phyloP scores from a whole-genome alignment of 2,888 invertebrate species.

The Subacronicta megacephala region DNA sequence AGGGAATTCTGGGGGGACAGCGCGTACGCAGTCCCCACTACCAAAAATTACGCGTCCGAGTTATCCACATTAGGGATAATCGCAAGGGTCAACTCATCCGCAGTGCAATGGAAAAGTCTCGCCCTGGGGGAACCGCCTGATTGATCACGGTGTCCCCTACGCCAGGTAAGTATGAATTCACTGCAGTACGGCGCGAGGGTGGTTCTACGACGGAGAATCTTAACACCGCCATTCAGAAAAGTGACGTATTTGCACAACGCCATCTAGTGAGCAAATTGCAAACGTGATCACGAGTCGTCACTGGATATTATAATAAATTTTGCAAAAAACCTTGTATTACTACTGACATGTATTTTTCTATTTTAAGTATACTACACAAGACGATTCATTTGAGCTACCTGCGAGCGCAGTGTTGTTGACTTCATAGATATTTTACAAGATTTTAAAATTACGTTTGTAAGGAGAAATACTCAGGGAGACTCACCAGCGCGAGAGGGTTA shows the following conservation, averaged over 20 bases:
- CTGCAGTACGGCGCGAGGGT: conserved; percentile 6
- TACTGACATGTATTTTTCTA: too few species aligned
- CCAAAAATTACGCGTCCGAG: conserved; percentile 40
- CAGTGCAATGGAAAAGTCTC: conserved; percentile 36
- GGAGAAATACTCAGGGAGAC: not conserved
- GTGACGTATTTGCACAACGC: conserved; percentile 15
- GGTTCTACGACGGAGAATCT: conserved; percentile 21
- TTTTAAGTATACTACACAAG: too few species aligned
- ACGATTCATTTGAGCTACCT: too few species aligned
- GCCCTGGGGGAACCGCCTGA: conserved; percentile 38
- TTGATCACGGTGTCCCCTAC: conserved; percentile 38
- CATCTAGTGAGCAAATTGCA: conserved; percentile 10
- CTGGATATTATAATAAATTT: too few species aligned
- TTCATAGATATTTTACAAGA: too few species aligned
- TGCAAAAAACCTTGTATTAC: too few species aligned
- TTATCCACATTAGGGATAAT: conserved; percentile 42
- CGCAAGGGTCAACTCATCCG: conserved; percentile 38
- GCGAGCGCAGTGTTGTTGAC: too few species aligned
- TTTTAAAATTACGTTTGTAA: too few species aligned
- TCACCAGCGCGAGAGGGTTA: not conserved
- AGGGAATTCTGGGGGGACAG: conserved; percentile 20
- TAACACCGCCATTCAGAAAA: conserved; percentile 32
- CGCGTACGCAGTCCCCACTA: conserved; percentile 43
- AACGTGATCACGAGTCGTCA: not conserved
- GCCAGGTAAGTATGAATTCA: conserved; percentile 34